These are phyloP conservation scores for Cyaniris semiargus DNA, from an alignment of 2,888 invertebrate species.

Conservation along the genomic window DNA sequence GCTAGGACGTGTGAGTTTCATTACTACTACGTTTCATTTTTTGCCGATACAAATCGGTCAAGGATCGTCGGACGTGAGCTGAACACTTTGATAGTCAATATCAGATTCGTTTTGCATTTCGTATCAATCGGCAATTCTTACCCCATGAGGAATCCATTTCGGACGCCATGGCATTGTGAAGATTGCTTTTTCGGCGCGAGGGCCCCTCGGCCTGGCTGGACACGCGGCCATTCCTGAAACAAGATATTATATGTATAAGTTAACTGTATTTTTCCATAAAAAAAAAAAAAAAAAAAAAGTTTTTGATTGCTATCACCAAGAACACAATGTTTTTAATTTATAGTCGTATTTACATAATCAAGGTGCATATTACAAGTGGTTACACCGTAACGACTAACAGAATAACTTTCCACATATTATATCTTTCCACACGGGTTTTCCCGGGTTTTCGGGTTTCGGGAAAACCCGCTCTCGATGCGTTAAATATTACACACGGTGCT, in stretches of 20 bases:
- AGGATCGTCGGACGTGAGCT: slow-evolving; percentile 12
- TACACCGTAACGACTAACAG: background rate
- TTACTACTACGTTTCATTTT: slow-evolving; percentile 9
- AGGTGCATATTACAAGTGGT: background rate
- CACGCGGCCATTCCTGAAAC: slow-evolving; percentile 70
- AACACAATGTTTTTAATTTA: too few species aligned
- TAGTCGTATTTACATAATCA: too few species aligned
- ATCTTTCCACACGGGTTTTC: too few species aligned
- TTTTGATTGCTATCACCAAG: too few species aligned
- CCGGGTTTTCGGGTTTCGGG: too few species aligned
- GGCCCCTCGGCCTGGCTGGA: slow-evolving; percentile 83
- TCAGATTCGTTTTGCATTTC: background rate
- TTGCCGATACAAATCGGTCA: slow-evolving; percentile 5
- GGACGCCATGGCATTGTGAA: slow-evolving; percentile 81
- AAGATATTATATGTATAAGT: background rate
- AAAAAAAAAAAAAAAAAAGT: too few species aligned
- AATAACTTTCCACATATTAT: background rate
- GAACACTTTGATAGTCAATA: slow-evolving; percentile 9
- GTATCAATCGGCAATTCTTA: slow-evolving; percentile 42
- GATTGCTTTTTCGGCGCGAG: slow-evolving; percentile 85
- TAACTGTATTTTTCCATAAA: too few species aligned
- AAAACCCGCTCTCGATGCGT: too few species aligned
- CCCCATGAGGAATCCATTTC: slow-evolving; percentile 75
- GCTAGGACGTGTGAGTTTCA: slow-evolving; percentile 16
- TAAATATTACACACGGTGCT: too few species aligned